phyloP scores from a whole-genome alignment of 92 coral and sea anemone species.

The Palythoa grandiflora region DNA sequence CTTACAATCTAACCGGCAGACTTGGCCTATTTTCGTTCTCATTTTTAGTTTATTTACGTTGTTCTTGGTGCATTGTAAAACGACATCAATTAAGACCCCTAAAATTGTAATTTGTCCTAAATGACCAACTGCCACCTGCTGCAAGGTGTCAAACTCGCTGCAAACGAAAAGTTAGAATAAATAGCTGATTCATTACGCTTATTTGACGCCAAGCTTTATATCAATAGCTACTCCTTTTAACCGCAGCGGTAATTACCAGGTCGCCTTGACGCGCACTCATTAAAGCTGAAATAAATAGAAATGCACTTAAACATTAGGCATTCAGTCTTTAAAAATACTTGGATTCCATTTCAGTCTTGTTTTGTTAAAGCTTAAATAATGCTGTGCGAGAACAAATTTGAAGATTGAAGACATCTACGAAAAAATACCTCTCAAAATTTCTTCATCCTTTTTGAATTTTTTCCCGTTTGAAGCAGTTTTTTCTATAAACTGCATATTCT shows the following conservation, averaged over 20 bases:
- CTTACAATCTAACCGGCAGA: too few relatives aligned
- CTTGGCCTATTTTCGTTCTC: not conserved
- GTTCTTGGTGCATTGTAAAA: not conserved
- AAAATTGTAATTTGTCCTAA: constrained; percentile 15
- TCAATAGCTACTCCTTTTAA: constrained; percentile 28
- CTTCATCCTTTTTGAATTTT: not conserved
- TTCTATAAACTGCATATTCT: not conserved
- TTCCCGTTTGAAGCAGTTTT: not conserved
- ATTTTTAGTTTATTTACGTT: not conserved
- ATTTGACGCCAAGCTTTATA: constrained; percentile 36
- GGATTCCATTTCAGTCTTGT: not conserved
- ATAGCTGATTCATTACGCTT: not conserved
- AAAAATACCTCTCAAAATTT: not conserved
- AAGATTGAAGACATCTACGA: not conserved
- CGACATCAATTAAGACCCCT: constrained; percentile 14
- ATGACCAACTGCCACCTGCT: constrained; percentile 17
- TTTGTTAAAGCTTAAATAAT: not conserved
- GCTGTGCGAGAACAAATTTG: not conserved
- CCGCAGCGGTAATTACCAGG: constrained; percentile 33
- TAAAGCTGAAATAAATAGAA: constrained; percentile 20
- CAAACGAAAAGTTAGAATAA: not conserved
- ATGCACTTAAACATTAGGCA: not conserved
- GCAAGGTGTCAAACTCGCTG: constrained; percentile 29
- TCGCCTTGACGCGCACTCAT: constrained; percentile 19
- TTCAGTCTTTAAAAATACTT: not conserved